Percentiles rank a stretch among this genome's conserved stretches.
These are phyloP conservation scores for Parnassius mnemosyne DNA, from an alignment of 2,888 invertebrate species.

Conservation along the genomic window DNA sequence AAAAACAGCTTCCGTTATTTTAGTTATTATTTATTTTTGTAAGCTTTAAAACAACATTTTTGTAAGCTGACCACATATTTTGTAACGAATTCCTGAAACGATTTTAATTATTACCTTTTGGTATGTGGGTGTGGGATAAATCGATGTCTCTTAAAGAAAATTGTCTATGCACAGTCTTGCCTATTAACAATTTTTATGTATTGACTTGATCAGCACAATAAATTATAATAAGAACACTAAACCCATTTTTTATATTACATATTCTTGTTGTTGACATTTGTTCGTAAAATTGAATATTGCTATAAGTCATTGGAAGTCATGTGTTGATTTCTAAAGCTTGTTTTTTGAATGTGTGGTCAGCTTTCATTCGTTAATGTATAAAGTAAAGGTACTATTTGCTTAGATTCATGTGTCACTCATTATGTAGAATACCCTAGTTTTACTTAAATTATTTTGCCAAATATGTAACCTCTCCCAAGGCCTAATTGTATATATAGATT, in stretches of 20 bases:
- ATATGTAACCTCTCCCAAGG: slow-evolving; percentile 59
- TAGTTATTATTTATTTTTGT: slow-evolving; percentile 25
- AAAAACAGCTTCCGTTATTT: slow-evolving; percentile 18
- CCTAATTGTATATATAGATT: slow-evolving; percentile 67
- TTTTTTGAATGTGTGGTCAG: slow-evolving; percentile 30
- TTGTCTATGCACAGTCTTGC: background rate
- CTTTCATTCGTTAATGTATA: slow-evolving; percentile 21
- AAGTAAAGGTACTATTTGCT: slow-evolving; percentile 15
- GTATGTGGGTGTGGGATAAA: too few relatives aligned
- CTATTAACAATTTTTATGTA: background rate
- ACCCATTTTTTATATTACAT: too few relatives aligned
- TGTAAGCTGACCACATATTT: slow-evolving; percentile 22
- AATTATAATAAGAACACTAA: too few relatives aligned
- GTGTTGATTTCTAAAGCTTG: background rate
- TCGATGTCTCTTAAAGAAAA: too few relatives aligned
- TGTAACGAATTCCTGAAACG: background rate
- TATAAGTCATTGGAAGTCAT: background rate
- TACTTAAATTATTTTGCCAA: slow-evolving; percentile 75
- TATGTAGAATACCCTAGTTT: slow-evolving; percentile 47
- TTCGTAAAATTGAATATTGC: too few relatives aligned
- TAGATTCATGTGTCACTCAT: slow-evolving; percentile 37
- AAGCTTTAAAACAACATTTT: slow-evolving; percentile 15
- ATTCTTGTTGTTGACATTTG: too few relatives aligned
- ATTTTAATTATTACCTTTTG: too few relatives aligned
- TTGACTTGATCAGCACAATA: background rate